Percentiles rank a stretch among this genome's conserved stretches.
Conservation (phyloP, 2,888 invertebrate genomes). For the Hemicrepidius hirtus region DNA sequence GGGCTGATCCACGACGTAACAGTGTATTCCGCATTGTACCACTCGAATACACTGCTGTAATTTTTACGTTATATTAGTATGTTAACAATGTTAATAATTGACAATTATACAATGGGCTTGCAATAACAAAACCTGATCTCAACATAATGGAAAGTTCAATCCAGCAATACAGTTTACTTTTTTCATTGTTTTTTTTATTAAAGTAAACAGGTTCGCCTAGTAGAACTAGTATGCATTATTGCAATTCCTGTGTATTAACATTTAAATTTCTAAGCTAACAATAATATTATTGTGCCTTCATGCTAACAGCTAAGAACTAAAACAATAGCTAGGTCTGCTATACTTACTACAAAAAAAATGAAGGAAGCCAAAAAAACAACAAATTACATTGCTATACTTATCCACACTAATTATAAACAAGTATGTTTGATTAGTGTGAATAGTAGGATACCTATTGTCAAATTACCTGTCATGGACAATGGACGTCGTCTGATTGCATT, state of each 20-base stretch:
- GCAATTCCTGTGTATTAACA: neutral
- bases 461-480: slow-evolving; percentile 77
- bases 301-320: slow-evolving; percentile 4
- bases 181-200: too few species aligned
- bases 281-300: neutral
- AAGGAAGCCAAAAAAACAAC: neutral
- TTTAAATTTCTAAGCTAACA: neutral
- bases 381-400: neutral
- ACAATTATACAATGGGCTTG: too few species aligned
- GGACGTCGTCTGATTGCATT: slow-evolving; percentile 74
- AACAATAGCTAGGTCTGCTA: neutral
- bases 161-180: too few species aligned
- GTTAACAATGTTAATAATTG: neutral
- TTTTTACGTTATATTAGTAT: neutral
- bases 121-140: too few species aligned
- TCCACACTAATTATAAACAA: neutral
- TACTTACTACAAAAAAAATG: neutral
- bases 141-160: too few species aligned
- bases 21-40: slow-evolving; percentile 70
- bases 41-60: slow-evolving; percentile 63
- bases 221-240: too few species aligned
- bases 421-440: neutral
- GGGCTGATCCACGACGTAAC: slow-evolving; percentile 77
- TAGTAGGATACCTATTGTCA: slow-evolving; percentile 10
- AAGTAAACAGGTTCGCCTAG: too few species aligned